Conservation (phyloP, 2,113 vertebrate species). For the Fulmarus glacialis region DNA sequence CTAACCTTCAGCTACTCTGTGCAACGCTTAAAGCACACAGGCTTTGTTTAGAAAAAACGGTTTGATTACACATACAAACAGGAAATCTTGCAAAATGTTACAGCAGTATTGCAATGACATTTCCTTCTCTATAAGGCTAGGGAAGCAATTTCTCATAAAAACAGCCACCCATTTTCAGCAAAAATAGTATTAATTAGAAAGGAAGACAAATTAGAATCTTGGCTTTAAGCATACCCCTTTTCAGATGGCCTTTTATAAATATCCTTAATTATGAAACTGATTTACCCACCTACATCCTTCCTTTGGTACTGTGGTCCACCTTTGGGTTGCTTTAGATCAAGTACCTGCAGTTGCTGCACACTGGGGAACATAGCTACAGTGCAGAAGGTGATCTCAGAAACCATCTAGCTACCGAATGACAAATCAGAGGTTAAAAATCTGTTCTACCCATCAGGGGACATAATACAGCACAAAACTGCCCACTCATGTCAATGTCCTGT, state of each 20-base stretch:
- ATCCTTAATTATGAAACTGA: background rate
- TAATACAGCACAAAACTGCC: background rate
- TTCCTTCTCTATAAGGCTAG: background rate
- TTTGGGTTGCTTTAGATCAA: background rate
- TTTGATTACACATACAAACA: background rate
- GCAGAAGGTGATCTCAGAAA: background rate
- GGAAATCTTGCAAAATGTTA: background rate
- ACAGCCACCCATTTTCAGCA: background rate
- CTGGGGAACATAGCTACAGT: background rate
- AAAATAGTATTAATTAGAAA: background rate
- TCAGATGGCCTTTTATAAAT: background rate
- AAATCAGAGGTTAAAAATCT: background rate
- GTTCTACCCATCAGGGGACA: background rate
- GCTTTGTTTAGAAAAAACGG: background rate
- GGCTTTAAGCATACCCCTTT: background rate
- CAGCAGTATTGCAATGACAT: background rate
- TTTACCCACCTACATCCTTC: background rate
- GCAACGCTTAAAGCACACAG: background rate
- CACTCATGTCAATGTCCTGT: background rate
- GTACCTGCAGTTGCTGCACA: background rate
- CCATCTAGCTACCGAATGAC: background rate
- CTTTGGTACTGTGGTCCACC: background rate
- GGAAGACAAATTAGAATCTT: background rate
- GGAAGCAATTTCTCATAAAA: background rate
- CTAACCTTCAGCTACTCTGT: background rate